Evolutionary conservation across 1,140 invertebrate species (phyloP).

Genomic region (Pentalonia nigronervosa): DNA sequence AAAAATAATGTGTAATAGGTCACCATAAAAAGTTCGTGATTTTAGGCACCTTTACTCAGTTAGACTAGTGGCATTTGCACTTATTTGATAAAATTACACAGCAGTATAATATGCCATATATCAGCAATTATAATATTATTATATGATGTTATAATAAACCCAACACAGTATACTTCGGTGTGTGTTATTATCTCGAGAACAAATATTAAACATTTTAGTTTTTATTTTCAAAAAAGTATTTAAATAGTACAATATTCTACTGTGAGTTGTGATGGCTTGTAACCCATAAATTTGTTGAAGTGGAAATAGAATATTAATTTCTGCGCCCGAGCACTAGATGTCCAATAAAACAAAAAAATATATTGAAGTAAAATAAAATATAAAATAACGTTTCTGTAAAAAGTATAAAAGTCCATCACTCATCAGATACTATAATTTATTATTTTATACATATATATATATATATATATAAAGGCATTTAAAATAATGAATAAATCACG

Average conservation of each 20-base stretch:
- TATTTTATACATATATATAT: too few relatives aligned
- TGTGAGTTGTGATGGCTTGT: neutral
- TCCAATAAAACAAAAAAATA: neutral
- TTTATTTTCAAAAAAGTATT: neutral
- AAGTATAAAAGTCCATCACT: neutral
- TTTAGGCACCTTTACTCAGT: neutral
- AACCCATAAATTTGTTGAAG: neutral
- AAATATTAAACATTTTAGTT: neutral
- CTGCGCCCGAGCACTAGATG: neutral
- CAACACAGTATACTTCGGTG: neutral
- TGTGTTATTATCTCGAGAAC: neutral
- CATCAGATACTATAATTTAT: neutral
- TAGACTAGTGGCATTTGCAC: neutral
- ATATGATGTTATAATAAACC: neutral
- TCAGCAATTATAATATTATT: neutral
- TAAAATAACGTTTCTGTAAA: neutral
- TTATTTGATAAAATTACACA: neutral
- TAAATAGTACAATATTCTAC: neutral
- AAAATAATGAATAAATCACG: neutral
- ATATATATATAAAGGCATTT: neutral
- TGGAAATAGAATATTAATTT: conserved; percentile 9
- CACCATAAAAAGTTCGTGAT: neutral
- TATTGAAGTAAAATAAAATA: neutral
- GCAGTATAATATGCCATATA: neutral
- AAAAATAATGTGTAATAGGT: neutral